A percentile compares a stretch with the other conserved stretches of the same genome.
phyloP scores from a whole-genome alignment of 2,888 invertebrate species.

The Periphyllus acericola region DNA sequence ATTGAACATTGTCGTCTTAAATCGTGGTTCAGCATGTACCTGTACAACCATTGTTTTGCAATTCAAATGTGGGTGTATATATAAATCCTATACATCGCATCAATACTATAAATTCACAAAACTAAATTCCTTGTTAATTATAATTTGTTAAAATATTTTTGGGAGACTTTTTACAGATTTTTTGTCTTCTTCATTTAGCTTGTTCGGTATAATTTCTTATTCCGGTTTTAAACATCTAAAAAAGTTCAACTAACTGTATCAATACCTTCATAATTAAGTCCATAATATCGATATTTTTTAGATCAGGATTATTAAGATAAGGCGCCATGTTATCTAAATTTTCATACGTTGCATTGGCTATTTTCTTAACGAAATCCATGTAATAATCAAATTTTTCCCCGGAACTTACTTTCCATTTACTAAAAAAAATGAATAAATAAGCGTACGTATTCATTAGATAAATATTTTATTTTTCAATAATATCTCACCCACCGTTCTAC shows the following conservation, averaged over 20 bases:
- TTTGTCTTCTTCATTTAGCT: no score
- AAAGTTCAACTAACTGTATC: background rate
- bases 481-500: constrained; percentile 66
- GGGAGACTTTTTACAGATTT: no score
- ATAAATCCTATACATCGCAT: no score
- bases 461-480: background rate
- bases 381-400: constrained; percentile 68
- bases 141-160: no score
- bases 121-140: no score
- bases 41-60: constrained; percentile 36
- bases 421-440: constrained; percentile 43
- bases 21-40: constrained; percentile 64
- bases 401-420: constrained; percentile 64
- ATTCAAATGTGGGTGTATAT: background rate
- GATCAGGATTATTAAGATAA: constrained; percentile 67
- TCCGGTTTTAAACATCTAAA: background rate
- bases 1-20: constrained; percentile 64
- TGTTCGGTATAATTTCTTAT: no score
- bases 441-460: constrained; percentile 5
- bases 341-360: constrained; percentile 68
- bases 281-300: constrained; percentile 65
- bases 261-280: constrained; percentile 63
- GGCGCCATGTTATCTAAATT: constrained; percentile 67
- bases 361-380: constrained; percentile 67
- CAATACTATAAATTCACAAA: no score